phyloP scores from a whole-genome alignment of 2,888 invertebrate genomes.

The Seira ritae region DNA sequence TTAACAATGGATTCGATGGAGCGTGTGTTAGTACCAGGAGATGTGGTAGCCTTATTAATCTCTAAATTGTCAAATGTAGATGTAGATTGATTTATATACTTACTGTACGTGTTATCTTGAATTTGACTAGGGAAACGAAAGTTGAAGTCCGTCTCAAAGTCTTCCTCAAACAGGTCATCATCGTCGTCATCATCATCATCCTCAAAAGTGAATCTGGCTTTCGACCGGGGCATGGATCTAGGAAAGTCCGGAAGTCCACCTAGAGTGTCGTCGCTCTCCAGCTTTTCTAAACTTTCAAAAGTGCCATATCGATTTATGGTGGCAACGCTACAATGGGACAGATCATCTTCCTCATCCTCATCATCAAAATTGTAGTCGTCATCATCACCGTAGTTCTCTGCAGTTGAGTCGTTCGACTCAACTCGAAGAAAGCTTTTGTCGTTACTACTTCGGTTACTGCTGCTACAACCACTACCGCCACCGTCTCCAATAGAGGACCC shows the following conservation, averaged over 20 bases:
- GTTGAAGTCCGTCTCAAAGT: conserved; percentile 73
- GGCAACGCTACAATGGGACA: conserved; percentile 71
- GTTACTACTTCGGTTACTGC: conserved; percentile 48
- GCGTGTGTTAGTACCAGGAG: background rate
- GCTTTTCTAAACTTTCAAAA: conserved; percentile 72
- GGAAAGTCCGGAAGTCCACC: conserved; percentile 55
- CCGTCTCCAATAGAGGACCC: conserved; percentile 29
- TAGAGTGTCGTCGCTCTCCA: conserved; percentile 63
- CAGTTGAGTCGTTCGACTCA: conserved; percentile 70
- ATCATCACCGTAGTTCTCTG: conserved; percentile 72
- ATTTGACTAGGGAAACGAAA: conserved; percentile 72
- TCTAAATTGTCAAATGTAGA: background rate
- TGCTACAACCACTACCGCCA: conserved; percentile 40
- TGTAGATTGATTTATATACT: conserved; percentile 49
- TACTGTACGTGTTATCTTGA: conserved; percentile 73
- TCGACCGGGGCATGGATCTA: conserved; percentile 51
- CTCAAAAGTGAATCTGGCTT: conserved; percentile 72
- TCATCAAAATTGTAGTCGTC: conserved; percentile 71
- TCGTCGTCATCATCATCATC: conserved; percentile 69
- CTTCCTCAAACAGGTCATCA: conserved; percentile 72
- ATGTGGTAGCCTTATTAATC: background rate
- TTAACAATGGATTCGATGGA: background rate
- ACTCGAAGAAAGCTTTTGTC: conserved; percentile 61
- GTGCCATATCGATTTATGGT: conserved; percentile 73
- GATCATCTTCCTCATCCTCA: conserved; percentile 70